Conservation (phyloP, 2,888 invertebrate species). For the Caenorhabditis doughertyi region DNA sequence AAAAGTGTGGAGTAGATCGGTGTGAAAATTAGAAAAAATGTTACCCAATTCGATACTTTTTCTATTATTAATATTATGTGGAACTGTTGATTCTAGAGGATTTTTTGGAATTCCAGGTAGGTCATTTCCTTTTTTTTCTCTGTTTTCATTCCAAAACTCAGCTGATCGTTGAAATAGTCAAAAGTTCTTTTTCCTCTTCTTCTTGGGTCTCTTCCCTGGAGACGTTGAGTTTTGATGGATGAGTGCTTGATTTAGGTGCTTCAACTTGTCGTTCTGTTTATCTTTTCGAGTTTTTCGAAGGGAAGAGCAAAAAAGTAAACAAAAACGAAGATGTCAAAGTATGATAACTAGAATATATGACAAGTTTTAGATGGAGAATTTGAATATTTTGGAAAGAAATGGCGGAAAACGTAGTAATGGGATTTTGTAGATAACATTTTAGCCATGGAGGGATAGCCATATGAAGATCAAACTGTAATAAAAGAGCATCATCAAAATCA, state of each 20-base stretch:
- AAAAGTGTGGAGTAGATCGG: not conserved
- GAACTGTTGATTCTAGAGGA: conserved; percentile 45
- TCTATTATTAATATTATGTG: conserved; percentile 8
- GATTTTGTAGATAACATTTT: no score
- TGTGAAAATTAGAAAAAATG: conserved; percentile 9
- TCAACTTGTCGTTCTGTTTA: conserved; percentile 7
- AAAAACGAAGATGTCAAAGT: conserved; percentile 6
- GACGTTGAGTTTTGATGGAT: conserved; percentile 33
- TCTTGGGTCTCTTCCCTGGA: conserved; percentile 17
- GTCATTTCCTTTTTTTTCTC: conserved; percentile 3
- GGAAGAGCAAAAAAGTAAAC: not conserved
- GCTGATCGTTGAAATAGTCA: not conserved
- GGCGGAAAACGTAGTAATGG: no score
- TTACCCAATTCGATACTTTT: conserved; percentile 14
- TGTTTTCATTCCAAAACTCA: not conserved
- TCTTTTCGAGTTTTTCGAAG: conserved; percentile 16
- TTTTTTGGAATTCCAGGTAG: conserved; percentile 70
- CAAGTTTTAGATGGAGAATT: no score
- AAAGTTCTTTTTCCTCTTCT: not conserved
- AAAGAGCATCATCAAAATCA: no score
- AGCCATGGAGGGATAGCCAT: no score
- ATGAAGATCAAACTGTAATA: no score
- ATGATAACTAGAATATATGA: not conserved
- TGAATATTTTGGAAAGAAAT: no score
- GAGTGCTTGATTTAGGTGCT: conserved; percentile 15